Conservation (phyloP, 1,140 invertebrate species). For the Drosophila busckii region DNA sequence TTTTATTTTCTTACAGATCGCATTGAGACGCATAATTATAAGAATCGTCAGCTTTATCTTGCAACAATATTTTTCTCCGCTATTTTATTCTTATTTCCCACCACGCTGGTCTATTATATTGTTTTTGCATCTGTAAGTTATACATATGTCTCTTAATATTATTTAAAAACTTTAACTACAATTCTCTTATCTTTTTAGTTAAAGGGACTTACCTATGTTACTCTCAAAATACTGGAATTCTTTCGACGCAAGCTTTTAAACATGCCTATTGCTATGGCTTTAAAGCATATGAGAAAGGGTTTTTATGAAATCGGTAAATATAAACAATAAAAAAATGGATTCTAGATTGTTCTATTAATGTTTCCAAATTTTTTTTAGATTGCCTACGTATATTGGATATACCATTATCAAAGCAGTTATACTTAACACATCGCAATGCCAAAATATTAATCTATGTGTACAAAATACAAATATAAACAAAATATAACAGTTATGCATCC, state of each 20-base stretch:
- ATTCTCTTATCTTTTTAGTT: conserved; percentile 19
- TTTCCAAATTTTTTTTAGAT: conserved; percentile 12
- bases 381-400: conserved; percentile 40
- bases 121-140: conserved; percentile 72
- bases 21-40: conserved; percentile 70
- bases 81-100: conserved; percentile 70
- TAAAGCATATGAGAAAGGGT: conserved; percentile 48
- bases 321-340: not conserved
- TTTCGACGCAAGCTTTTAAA: conserved; percentile 68
- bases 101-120: conserved; percentile 68
- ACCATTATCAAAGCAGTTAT: conserved; percentile 8
- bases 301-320: conserved; percentile 47
- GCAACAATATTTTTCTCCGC: conserved; percentile 73
- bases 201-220: conserved; percentile 43
- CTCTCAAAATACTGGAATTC: conserved; percentile 44
- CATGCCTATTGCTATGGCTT: conserved; percentile 78
- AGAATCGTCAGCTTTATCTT: conserved; percentile 72
- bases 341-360: not conserved
- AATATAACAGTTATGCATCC: not conserved
- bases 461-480: conserved; percentile 28
- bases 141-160: not conserved
- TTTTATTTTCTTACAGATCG: conserved; percentile 43
- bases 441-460: conserved; percentile 41
- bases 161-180: not conserved
- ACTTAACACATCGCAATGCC: conserved; percentile 22